Conservation (phyloP, 2,888 invertebrate genomes). For the Drosophila parthenogenetica region DNA sequence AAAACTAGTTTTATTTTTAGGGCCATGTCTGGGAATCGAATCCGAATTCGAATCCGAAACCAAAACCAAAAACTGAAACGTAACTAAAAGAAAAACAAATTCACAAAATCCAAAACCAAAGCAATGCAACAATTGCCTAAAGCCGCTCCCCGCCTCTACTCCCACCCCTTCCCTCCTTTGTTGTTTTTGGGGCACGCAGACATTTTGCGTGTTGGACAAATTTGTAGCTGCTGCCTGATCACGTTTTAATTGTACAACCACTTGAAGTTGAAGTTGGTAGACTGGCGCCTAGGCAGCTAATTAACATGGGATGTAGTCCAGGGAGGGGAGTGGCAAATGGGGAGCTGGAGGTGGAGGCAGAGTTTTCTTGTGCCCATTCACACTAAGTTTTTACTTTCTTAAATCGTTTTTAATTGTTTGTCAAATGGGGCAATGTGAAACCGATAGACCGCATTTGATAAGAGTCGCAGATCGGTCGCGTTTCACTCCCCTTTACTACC, state of each 20-base stretch:
- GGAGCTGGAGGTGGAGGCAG: not conserved
- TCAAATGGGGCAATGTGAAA: constrained; percentile 79
- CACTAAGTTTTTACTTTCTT: constrained; percentile 78
- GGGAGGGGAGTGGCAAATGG: not conserved
- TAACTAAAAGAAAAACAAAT: constrained; percentile 51
- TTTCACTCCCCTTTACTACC: not conserved
- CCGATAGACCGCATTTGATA: constrained; percentile 78
- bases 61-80: constrained; percentile 5
- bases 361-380: constrained; percentile 70
- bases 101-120: constrained; percentile 55
- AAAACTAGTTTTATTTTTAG: constrained; percentile 79
- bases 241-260: constrained; percentile 83
- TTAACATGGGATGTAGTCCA: constrained; percentile 68
- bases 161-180: not conserved
- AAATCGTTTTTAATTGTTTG: constrained; percentile 80
- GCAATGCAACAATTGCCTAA: constrained; percentile 62
- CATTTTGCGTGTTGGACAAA: constrained; percentile 81
- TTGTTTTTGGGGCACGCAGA: constrained; percentile 63
- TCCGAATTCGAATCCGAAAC: constrained; percentile 25
- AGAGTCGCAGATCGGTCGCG: constrained; percentile 35
- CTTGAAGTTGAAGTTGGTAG: constrained; percentile 46
- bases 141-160: not conserved
- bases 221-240: constrained; percentile 82
- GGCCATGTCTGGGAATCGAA: constrained; percentile 78
- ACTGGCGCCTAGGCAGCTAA: constrained; percentile 78